Evolutionary conservation across 2,797 vertebrate genomes (phyloP).

Genomic region (Pangasius krempfi): DNA sequence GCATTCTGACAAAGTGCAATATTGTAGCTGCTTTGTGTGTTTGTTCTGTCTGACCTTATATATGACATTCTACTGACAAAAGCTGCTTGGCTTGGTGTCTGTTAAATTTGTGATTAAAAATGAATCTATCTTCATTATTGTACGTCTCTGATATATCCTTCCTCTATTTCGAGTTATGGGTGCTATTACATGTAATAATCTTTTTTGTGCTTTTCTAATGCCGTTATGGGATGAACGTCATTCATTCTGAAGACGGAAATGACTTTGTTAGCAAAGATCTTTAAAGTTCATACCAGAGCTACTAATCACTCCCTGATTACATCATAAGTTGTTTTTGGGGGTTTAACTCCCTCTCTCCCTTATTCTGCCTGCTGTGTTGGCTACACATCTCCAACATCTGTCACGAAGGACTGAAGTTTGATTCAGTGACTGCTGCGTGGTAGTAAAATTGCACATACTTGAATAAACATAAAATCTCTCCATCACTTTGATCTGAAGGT

Average conservation of each 20-base stretch:
- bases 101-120: constrained; percentile 35
- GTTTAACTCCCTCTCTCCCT: background rate
- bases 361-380: background rate
- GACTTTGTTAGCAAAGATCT: background rate
- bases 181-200: background rate
- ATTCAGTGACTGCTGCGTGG: background rate
- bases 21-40: constrained; percentile 52
- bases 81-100: constrained; percentile 52
- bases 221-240: background rate
- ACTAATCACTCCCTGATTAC: too few relatives aligned
- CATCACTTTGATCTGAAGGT: background rate
- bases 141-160: constrained; percentile 15
- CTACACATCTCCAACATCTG: background rate
- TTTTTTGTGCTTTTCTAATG: constrained; percentile 2
- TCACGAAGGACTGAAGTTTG: background rate
- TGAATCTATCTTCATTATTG: constrained; percentile 13
- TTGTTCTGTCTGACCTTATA: constrained; percentile 37
- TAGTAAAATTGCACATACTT: background rate
- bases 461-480: background rate
- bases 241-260: background rate
- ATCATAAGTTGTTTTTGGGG: too few relatives aligned
- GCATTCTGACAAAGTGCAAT: constrained; percentile 54
- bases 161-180: constrained; percentile 20
- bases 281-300: background rate
- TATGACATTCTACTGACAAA: constrained; percentile 47